phyloP scores from a whole-genome alignment of 2,113 vertebrate genomes.

The Tyto alba region DNA sequence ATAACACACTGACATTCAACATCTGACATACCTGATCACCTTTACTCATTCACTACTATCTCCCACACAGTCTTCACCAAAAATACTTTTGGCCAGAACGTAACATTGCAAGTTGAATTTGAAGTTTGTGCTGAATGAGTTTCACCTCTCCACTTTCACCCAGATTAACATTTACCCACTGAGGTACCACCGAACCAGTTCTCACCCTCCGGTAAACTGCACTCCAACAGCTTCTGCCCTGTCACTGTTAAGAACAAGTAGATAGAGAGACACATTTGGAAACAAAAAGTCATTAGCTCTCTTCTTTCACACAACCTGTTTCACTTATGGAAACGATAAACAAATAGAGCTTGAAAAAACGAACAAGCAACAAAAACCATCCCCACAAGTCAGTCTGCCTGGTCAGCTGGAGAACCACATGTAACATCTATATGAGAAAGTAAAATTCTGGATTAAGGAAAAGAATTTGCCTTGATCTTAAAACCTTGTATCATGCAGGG shows the following conservation, averaged over 20 bases:
- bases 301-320: neutral
- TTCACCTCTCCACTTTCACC: neutral
- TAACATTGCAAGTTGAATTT: neutral
- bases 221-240: neutral
- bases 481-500: neutral
- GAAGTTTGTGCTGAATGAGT: neutral
- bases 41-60: neutral
- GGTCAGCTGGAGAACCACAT: neutral
- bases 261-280: accelerated
- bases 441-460: neutral
- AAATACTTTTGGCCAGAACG: neutral
- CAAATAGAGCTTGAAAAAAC: neutral
- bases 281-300: neutral
- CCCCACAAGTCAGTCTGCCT: neutral
- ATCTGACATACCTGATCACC: neutral
- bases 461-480: neutral
- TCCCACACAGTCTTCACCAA: neutral
- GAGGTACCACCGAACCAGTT: neutral
- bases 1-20: neutral
- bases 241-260: neutral
- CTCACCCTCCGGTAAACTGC: neutral
- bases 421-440: neutral
- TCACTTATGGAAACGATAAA: neutral
- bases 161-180: neutral
- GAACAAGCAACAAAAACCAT: neutral